phyloP scores from a whole-genome alignment of 2,113 vertebrate species.

The Clarias macrocephalus region DNA sequence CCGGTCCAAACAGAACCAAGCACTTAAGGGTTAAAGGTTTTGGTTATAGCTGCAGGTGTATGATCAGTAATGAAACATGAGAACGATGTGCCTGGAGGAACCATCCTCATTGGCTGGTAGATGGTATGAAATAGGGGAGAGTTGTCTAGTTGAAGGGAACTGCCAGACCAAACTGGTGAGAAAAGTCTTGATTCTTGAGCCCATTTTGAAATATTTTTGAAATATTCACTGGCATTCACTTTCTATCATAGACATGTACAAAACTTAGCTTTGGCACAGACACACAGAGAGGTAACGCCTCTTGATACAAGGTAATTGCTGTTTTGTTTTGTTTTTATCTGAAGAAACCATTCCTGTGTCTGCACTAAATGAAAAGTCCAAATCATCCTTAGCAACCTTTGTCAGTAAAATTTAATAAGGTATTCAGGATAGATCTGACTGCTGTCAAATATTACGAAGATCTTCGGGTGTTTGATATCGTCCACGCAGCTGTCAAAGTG shows the following conservation, averaged over 20 bases:
- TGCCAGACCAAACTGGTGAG: not conserved
- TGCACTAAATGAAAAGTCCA: not conserved
- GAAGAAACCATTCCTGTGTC: not conserved
- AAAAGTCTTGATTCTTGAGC: not conserved
- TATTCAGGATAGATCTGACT: conserved; percentile 98
- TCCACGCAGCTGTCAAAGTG: conserved; percentile 97
- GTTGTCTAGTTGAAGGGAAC: not conserved
- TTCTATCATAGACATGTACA: not conserved
- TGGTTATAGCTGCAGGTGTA: not conserved
- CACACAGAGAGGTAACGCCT: not conserved
- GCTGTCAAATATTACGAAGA: conserved; percentile 95
- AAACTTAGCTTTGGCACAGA: conserved; percentile 19
- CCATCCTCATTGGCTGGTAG: not conserved
- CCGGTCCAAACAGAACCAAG: not conserved
- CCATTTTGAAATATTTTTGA: too few species aligned
- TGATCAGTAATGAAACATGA: not conserved
- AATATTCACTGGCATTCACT: not conserved
- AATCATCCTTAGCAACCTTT: not conserved
- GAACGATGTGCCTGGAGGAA: not conserved
- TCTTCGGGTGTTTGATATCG: conserved; percentile 89
- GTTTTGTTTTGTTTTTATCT: not conserved
- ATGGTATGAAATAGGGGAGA: not conserved
- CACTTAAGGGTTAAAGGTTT: not conserved
- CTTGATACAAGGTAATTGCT: conserved; percentile 1
- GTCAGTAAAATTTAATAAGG: conserved; percentile 89